Base-by-base conservation (phyloP, 2,888 invertebrate species). In the Cepaea hortensis region DNA sequence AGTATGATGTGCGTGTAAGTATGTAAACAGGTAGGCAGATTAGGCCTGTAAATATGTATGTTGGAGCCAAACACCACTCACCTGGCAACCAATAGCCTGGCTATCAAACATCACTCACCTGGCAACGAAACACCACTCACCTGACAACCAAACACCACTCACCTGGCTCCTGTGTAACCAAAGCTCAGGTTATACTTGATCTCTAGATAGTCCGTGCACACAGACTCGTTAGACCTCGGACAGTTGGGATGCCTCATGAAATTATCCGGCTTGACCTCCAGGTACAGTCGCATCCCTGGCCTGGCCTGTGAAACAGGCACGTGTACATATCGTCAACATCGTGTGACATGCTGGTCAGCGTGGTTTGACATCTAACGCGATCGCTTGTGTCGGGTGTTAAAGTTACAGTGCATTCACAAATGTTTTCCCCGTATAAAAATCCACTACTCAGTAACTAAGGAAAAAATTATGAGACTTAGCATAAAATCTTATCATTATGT, bases 181-280 rank as follows among this genome's bases (percentile, higher is more conserved):
- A 88, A 87, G 62, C 87, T 87, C 48, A 85, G 81, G 62, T 88
- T 87, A 82, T 88, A 88, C 68, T 88, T 88, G 20, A 88, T 65
- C 77, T 87, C 87, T 79, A 88, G 83, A 77, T 85, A 88, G 65
- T 88, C 88, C 1, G 61, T 15, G 46, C 88, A 88, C 48, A 88
- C 83, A 48, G 84, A 68, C 20, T 81, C 72, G 4, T 86, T 85
- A 55, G 70, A 79, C 13, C 72, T 75, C 1, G 77, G 73, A 48
- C 88, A 88, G 75, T 82, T 48, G 7, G 76, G 79, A 48, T 88
- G 86, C 11, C 70, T 87, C 87, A 88, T 85, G 76, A 88, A 88
- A 62, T 80, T 48, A 18, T 68, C 61, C 0, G 23, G 5, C 46
- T 85, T 79, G n/a, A 88, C 88, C 0, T 82, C 79, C 55, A 88